Evolutionary conservation across 2,888 invertebrate genomes (phyloP), one percentile per base, ranked within the genome.

Genomic region (Parapristionchus giblindavisi): DNA sequence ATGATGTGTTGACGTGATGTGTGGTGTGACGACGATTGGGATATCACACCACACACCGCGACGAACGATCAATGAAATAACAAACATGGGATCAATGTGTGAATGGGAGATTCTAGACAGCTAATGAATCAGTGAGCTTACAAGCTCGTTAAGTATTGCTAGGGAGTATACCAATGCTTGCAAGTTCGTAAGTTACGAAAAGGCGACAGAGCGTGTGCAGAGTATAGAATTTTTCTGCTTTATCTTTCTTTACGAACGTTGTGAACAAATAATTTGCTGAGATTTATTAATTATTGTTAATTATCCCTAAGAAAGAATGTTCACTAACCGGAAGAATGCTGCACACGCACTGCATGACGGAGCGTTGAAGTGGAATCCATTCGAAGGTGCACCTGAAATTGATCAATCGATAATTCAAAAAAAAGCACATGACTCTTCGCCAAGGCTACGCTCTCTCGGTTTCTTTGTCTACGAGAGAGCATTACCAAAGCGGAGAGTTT

Each of bases 351-450:
- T 80, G 65, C 83, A 83, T 0, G 79, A 78, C 1, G 81, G 77
- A 1, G 83, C 81, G 70, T 80, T 83, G 76, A 83, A 83, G 72
- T 83, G 83, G 58, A 80, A 83, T 24, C 83, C 83, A 52, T 81
- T 82, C 3, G 81, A 82, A 1, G 81, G 83, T 29, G 83, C 83
- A 21, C 70, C 81, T 72, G 81, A 40, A 14, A 34, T 60, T 36
- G 29, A 54, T n/a, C n/a, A 27, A 1, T 21, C 2, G 3, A 54
- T 54, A 43, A 43, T 43, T 14, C 11, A 43, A 43, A 43, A 14
- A 43, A 43, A 43, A 43, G n/a, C n/a, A n/a, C n/a, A n/a, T n/a
- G n/a, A 43, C 48, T 14, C 8, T 14, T 8, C 17, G 48, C 17
- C 17, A 43, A 43, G 11, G 17, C 48, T 17, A 8, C 48, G 17